These are phyloP conservation scores for Cliona cf. orientalis DNA, from an alignment of 37 sponge, comb jelly and placozoan species.

Conservation along the genomic window DNA sequence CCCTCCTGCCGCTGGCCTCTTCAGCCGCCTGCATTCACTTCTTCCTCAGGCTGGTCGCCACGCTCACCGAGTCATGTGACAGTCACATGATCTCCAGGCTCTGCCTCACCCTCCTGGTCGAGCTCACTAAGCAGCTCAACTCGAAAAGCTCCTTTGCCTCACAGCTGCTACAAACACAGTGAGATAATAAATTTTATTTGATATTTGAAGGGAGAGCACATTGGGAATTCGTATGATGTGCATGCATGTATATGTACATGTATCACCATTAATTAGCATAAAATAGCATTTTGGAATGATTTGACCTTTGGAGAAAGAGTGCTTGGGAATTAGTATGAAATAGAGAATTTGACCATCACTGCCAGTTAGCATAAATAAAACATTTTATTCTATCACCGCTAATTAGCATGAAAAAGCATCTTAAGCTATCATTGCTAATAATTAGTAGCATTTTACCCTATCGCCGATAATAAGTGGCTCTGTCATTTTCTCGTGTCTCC, in stretches of 20 bases:
- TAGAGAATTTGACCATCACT: not conserved
- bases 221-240: no score
- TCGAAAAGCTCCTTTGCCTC: constrained; percentile 26
- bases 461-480: no score
- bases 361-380: no score
- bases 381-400: no score
- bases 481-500: no score
- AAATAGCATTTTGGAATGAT: not conserved
- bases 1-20: constrained; percentile 32
- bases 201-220: no score
- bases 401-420: no score
- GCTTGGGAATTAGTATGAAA: not conserved
- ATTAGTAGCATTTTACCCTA: no score
- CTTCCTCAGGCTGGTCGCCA: constrained; percentile 40
- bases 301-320: not conserved
- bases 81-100: not conserved
- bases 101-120: constrained; percentile 36
- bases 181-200: constrained; percentile 15
- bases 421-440: no score
- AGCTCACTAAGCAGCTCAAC: constrained; percentile 15
- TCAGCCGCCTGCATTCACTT: constrained; percentile 60
- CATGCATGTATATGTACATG: not conserved
- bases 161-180: constrained; percentile 57
- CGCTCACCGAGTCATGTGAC: constrained; percentile 10
- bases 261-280: not conserved